Evolutionary conservation across 2,888 invertebrate genomes (phyloP).

Genomic region (Philaethria dido): DNA sequence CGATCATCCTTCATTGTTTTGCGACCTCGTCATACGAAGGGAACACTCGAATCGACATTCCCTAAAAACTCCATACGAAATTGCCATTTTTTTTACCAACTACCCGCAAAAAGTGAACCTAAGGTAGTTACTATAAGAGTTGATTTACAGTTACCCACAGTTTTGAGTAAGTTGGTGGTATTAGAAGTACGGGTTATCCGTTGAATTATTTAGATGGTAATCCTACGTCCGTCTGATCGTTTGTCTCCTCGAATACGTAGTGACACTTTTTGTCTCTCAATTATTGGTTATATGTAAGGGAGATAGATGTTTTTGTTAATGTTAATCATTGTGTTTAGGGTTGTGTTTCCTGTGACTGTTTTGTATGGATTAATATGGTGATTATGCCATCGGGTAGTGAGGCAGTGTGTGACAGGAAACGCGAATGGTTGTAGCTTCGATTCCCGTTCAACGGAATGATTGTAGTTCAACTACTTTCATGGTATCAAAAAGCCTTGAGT

Average conservation of each 20-base stretch:
- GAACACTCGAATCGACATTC: slow-evolving; percentile 78
- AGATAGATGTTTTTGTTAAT: slow-evolving; percentile 48
- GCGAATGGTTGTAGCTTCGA: no score
- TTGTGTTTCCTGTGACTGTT: slow-evolving; percentile 46
- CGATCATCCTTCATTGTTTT: slow-evolving; percentile 76
- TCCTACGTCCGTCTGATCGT: slow-evolving; percentile 79
- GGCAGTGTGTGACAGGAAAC: no score
- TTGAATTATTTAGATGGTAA: slow-evolving; percentile 83
- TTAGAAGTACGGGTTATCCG: slow-evolving; percentile 69
- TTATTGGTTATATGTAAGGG: slow-evolving; percentile 48
- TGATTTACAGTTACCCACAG: slow-evolving; percentile 21
- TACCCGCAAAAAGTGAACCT: slow-evolving; percentile 10
- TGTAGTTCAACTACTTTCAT: no score
- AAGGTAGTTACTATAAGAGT: no score
- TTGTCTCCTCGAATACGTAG: slow-evolving; percentile 75
- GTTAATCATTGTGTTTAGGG: slow-evolving; percentile 43
- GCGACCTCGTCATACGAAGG: slow-evolving; percentile 66
- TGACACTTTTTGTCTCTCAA: slow-evolving; percentile 53
- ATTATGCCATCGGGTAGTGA: background rate
- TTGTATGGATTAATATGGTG: slow-evolving; percentile 53
- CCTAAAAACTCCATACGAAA: slow-evolving; percentile 76
- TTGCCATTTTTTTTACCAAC: slow-evolving; percentile 11
- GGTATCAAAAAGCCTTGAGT: no score
- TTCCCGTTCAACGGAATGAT: no score
- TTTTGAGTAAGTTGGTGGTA: slow-evolving; percentile 51